phyloP scores from a whole-genome alignment of 2,888 invertebrate genomes.

The Ochlodes sylvanus region DNA sequence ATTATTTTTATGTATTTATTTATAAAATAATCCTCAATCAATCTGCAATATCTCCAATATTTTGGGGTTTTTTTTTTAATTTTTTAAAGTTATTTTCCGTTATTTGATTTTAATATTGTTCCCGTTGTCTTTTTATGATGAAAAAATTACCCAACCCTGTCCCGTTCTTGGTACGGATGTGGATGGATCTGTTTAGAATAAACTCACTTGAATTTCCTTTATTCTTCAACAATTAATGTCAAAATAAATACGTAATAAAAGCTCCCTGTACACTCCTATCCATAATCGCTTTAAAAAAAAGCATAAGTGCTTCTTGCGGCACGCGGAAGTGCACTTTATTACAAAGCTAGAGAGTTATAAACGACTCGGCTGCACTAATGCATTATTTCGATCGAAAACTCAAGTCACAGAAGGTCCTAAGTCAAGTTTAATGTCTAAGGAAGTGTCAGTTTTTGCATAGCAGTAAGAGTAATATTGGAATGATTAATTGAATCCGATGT shows the following conservation, averaged over 20 bases:
- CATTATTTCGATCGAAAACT: conserved; percentile 1
- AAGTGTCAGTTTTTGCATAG: conserved; percentile 6
- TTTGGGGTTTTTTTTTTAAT: too few species aligned
- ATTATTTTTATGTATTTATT: too few species aligned
- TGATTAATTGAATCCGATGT: conserved; percentile 3
- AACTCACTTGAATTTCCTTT: background rate
- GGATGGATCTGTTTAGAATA: background rate
- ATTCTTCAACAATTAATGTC: conserved; percentile 1
- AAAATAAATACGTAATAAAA: conserved; percentile 38
- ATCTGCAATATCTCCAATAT: too few species aligned
- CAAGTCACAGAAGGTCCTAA: conserved; percentile 1
- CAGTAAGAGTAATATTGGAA: conserved; percentile 15
- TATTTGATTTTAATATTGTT: too few species aligned
- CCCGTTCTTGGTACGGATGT: background rate
- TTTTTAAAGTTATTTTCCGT: too few species aligned
- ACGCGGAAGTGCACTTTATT: conserved; percentile 32
- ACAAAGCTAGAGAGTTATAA: conserved; percentile 8
- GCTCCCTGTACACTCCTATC: conserved; percentile 59
- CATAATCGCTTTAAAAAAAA: conserved; percentile 36
- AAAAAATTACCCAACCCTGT: background rate
- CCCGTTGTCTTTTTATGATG: too few species aligned
- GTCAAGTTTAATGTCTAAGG: conserved; percentile 2
- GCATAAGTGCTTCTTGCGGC: conserved; percentile 12
- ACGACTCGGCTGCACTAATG: background rate
- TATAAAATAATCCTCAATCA: too few species aligned